Evolutionary conservation across 2,797 vertebrate genomes (phyloP), one percentile per base, ranked within the genome.

Genomic region (Yasuhikotakia modesta): DNA sequence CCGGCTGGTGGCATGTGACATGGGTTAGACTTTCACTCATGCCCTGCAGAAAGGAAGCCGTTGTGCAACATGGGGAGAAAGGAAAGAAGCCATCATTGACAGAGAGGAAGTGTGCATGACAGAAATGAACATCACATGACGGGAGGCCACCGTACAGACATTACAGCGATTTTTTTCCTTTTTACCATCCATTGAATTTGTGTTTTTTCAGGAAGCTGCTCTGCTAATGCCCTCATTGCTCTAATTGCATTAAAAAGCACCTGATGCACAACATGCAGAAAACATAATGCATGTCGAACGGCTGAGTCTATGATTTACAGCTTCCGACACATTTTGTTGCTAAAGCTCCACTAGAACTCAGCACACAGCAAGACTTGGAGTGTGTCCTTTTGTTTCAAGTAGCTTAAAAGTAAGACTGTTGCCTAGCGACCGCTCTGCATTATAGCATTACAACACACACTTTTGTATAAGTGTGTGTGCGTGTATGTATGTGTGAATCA

Each of bases 381-480:
- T 86, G 83, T 89, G 89, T 90, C 89, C 76, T 87, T 89, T 86
- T 90, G 89, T 91, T 91, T 91, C 88, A 82, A 89, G 87, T 81
- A 89, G 87, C 90, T 91, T 90, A 89, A 89, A 90, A 92, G 89
- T 89, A 86, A 89, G 87, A 89, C 87, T 84, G 91, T 93, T 88
- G 89, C 92, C 89, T 92, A 93, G 91, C 91, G 93, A 93, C 92
- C 88, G 65, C 32, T 79, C 69, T 85, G 88, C 87, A 91, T 91
- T 91, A 87, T 88, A 90, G 86, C 88, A 88, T 85, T 71, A 64
- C 67, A 78, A 71, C 46, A 27, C 76, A 87, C 86, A 85, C 88
- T 87, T 89, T 85, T 89, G 87, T 85, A 89, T 86, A 79, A 85
- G 87, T 60, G 81, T 78, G 79, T 55, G 74, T 8, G 67, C 75